Percentiles rank a stretch among this genome's conserved stretches.
phyloP scores from a whole-genome alignment of 2,797 vertebrate genomes.

The Sciurus vulgaris region DNA sequence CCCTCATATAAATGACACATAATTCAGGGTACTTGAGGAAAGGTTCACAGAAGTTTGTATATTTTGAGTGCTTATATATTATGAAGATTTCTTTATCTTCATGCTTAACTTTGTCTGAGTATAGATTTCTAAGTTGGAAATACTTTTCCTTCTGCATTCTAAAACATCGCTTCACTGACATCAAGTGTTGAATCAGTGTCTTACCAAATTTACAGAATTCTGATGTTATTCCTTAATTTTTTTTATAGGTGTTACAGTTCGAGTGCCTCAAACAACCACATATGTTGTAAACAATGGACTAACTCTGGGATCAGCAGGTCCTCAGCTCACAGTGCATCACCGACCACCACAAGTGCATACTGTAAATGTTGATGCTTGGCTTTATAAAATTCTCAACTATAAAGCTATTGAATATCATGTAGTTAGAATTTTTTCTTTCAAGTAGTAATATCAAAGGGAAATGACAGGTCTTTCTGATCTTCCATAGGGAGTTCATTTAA shows the following conservation, averaged over 20 bases:
- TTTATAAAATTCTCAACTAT: background rate
- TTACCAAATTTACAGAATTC: constrained; percentile 42
- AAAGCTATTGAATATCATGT: background rate
- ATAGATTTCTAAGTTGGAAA: background rate
- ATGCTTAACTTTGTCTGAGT: background rate
- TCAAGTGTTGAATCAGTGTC: constrained; percentile 9
- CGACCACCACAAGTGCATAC: constrained; percentile 92
- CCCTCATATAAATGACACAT: background rate
- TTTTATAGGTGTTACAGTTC: constrained; percentile 90
- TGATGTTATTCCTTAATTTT: constrained; percentile 14
- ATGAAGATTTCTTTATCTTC: constrained; percentile 48
- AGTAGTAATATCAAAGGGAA: constrained; percentile 23
- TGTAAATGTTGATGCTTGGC: constrained; percentile 80
- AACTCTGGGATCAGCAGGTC: constrained; percentile 88
- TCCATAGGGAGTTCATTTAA: constrained; percentile 7
- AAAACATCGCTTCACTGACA: constrained; percentile 37
- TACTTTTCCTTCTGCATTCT: constrained; percentile 46
- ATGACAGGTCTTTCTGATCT: background rate
- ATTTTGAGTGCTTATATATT: background rate
- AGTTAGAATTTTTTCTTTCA: constrained; percentile 19
- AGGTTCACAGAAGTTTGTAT: background rate
- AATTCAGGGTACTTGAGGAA: background rate
- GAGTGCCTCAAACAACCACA: constrained; percentile 91
- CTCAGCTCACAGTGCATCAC: constrained; percentile 94
- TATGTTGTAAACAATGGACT: constrained; percentile 90